Evolutionary conservation across 1,140 invertebrate genomes (phyloP), one percentile per base, ranked within the genome.

Genomic region (Zeugodacus cucurbitae): DNA sequence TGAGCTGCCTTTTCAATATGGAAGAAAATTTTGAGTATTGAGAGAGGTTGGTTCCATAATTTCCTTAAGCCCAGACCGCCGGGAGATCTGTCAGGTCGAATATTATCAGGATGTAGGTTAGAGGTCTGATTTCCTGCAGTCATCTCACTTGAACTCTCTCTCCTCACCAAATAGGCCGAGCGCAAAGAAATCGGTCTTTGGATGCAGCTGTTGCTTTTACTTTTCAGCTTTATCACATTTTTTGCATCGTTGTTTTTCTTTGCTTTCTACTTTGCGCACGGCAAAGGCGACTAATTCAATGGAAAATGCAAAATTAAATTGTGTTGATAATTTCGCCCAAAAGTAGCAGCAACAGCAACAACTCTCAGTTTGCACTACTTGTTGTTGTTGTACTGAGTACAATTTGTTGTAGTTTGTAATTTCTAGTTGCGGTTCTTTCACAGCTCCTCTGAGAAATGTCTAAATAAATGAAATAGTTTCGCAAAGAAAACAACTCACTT

Each of bases 271-370:
- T 48, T 82, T 82, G 74, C 34, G 22, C 6, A 41, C 44, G 10
- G 74, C 74, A 82, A 82, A 82, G 44, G 74, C 74, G 74, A 48
- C 74, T 82, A 82, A 82, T 82, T 82, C 74, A 48, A 82, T 82
- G 74, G 74, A 82, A 82, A 82, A 82, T 82, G 41, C 74, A 82
- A 82, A 82, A 82, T 82, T 82, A 82, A 48, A 82, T 82, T 82
- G 74, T 82, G 74, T 82, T 82, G 74, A 82, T 82, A 82, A 82
- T 82, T 82, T 82, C 74, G 34, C 74, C 74, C 37, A 48, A 82
- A 82, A 82, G 74, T 48, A 82, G 41, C 37, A 78, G 37, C 37
- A 59, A 59, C 22, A 59, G 0, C 22, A 34, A 26, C 14, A 29
- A 34, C 74, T 82, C 48, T 82, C 44, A 82, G 74, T 26, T 41